Percentiles rank a stretch among this genome's conserved stretches.
Evolutionary conservation across 1,140 invertebrate genomes (phyloP).

Genomic region (Magallana angulata): DNA sequence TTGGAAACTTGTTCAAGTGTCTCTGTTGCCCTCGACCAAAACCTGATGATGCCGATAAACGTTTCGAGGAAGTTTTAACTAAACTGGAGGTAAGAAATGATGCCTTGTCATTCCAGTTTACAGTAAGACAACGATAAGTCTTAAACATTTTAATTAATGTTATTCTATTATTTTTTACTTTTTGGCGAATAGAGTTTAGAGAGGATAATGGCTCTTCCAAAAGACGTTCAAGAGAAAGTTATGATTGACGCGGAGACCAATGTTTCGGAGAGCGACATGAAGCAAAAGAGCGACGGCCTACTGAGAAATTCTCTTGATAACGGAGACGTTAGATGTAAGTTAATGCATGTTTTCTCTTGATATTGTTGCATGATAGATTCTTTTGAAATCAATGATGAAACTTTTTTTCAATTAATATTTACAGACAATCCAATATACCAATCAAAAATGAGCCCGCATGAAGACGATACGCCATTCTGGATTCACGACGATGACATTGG

Average conservation of each 20-base stretch:
- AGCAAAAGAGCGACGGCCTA: background rate
- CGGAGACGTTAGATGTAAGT: constrained; percentile 14
- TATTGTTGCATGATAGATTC: background rate
- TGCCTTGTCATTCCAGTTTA: no score
- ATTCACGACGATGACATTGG: constrained; percentile 88
- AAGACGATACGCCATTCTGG: constrained; percentile 85
- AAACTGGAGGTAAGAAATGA: constrained; percentile 63
- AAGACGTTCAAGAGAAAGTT: constrained; percentile 26
- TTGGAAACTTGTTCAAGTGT: constrained; percentile 73
- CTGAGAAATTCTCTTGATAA: background rate
- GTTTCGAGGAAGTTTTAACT: constrained; percentile 65
- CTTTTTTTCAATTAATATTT: constrained; percentile 10
- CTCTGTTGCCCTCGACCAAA: constrained; percentile 69
- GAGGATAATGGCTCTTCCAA: background rate
- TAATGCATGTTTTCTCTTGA: background rate
- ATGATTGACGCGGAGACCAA: constrained; percentile 51
- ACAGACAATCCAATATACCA: constrained; percentile 62
- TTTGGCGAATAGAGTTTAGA: background rate
- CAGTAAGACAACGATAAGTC: no score
- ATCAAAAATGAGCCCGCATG: constrained; percentile 55
- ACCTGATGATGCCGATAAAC: constrained; percentile 51
- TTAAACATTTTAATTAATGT: background rate
- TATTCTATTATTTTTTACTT: no score
- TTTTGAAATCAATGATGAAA: background rate
- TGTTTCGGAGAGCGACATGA: constrained; percentile 42